Evolutionary conservation across 1,140 invertebrate genomes (phyloP), one percentile per base, ranked within the genome.

Genomic region (Sycophaga agraensis): DNA sequence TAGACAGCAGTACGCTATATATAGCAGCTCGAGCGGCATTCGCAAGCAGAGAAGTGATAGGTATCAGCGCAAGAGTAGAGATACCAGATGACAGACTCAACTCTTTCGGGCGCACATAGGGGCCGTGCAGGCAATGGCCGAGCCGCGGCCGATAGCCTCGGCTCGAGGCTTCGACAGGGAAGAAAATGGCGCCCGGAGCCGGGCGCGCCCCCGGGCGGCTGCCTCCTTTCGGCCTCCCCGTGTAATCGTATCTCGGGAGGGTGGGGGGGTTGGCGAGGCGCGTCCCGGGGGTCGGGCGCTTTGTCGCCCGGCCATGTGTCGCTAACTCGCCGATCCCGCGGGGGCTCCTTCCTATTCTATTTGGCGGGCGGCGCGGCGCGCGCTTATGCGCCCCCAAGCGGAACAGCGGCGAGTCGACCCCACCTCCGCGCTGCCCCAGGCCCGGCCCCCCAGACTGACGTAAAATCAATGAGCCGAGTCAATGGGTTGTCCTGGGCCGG

Each of bases 331-430:
- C 17, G 34, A 63, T 78, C 73, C 76, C 76, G 71, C 73, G 70
- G 76, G 78, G 79, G 79, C 77, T 80, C 77, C 75, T 81, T 80
- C 79, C 77, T 81, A 80, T 81, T 81, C 79, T 79, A 81, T 81
- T 81, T 81, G 74, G 70, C 70, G 72, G 76, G 5, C 28, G 5
- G 28, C 34, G 14, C 21, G 7, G 19, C 6, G 9, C 17, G 40
- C 11, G 40, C 21, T 8, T 45, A 19, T 7, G 31, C 31, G 31
- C 28, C 16, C 31, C 14, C 17, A 22, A 8, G 14, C 5, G 24
- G 50, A 45, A 5, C 7, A 5, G 26, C 0, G 53, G 72, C 4
- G 74, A 72, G 73, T 69, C 79, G 71, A 73, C 74, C 68, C 70
- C 67, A 59, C 68, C 5, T 11, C 5, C 64, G 63, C n/a, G 46